Evolutionary conservation across 2,797 vertebrate species (phyloP).

Genomic region (Leucoraja ocellata): DNA sequence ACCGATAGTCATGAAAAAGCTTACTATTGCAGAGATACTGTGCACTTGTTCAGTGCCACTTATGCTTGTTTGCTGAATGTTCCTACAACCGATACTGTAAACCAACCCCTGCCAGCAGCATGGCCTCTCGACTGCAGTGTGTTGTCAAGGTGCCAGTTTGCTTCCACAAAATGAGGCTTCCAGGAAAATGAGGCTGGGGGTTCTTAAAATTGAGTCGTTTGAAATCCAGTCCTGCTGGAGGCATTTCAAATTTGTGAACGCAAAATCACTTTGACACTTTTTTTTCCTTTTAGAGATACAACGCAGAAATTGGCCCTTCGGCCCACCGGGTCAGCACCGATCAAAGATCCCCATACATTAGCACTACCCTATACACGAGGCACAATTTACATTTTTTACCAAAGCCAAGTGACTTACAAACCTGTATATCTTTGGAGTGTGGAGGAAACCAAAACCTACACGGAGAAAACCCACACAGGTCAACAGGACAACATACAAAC

Average conservation of each 20-base stretch:
- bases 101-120: background rate
- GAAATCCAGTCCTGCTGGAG: background rate
- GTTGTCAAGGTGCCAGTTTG: background rate
- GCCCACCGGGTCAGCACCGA: too few species aligned
- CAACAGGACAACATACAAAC: too few species aligned
- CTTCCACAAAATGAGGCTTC: background rate
- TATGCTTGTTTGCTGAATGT: slow-evolving; percentile 16
- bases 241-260: background rate
- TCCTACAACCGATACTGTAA: background rate
- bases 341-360: too few species aligned
- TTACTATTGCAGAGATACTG: slow-evolving; percentile 25
- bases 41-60: background rate
- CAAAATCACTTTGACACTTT: background rate
- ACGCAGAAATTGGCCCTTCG: too few species aligned
- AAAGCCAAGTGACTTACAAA: too few species aligned
- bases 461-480: too few species aligned
- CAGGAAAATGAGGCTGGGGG: background rate
- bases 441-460: too few species aligned
- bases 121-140: background rate
- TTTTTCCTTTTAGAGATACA: too few species aligned
- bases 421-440: too few species aligned
- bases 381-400: too few species aligned
- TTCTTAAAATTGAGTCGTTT: background rate
- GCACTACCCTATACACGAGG: too few species aligned
- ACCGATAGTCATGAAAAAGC: slow-evolving; percentile 16